Conservation (phyloP, 1,140 invertebrate genomes). For the Nasonia longicornis region DNA sequence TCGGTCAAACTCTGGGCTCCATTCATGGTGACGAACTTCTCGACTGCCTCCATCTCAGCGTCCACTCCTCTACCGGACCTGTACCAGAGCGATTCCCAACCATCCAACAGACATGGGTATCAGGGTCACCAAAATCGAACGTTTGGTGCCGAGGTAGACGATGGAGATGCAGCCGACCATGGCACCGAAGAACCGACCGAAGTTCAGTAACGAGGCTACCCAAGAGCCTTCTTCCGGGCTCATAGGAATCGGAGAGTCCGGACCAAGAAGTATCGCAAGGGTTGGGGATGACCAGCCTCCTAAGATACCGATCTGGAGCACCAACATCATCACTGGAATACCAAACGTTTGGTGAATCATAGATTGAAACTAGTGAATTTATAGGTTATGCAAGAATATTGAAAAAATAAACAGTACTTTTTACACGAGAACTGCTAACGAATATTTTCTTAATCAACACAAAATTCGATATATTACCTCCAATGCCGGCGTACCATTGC, state of each 20-base stretch:
- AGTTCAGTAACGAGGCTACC: constrained; percentile 73
- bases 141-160: constrained; percentile 75
- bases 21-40: constrained; percentile 26
- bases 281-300: constrained; percentile 73
- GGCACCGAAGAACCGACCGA: constrained; percentile 63
- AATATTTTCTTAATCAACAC: no score
- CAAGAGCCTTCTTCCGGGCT: constrained; percentile 74
- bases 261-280: constrained; percentile 66
- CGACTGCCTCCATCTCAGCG: constrained; percentile 15
- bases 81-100: constrained; percentile 69
- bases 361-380: no score
- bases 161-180: constrained; percentile 55
- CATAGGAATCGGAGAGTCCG: constrained; percentile 68
- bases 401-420: no score
- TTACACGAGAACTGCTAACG: no score
- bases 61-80: constrained; percentile 18
- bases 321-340: constrained; percentile 59
- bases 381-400: no score
- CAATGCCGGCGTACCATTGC: constrained; percentile 39
- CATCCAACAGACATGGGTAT: constrained; percentile 75
- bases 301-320: constrained; percentile 55
- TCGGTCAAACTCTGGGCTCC: not conserved
- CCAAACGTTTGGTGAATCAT: no score
- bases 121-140: constrained; percentile 72
- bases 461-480: constrained; percentile 25